phyloP scores from a whole-genome alignment of 2,888 invertebrate genomes.

The Hydrotaea diabolus region DNA sequence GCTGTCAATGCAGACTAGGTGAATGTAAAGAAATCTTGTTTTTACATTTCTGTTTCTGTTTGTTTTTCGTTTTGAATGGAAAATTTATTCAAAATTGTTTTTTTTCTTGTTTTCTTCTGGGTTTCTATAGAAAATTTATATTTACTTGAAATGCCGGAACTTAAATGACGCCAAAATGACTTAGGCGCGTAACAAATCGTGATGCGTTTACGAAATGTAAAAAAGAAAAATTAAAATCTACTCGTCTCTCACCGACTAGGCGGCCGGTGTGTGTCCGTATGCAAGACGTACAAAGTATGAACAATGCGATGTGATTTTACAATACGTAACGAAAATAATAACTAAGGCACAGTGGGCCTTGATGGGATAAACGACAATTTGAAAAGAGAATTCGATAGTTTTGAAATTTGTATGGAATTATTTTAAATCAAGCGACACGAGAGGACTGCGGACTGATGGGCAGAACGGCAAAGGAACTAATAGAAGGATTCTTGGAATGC shows the following conservation, averaged over 20 bases:
- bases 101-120: not conserved
- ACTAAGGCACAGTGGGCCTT: slow-evolving; percentile 3
- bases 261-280: not conserved
- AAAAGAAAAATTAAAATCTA: slow-evolving; percentile 18
- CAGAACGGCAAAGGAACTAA: too few species aligned
- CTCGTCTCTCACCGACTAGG: not conserved
- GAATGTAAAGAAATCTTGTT: not conserved
- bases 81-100: slow-evolving; percentile 19
- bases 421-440: too few species aligned
- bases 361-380: too few species aligned
- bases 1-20: not conserved
- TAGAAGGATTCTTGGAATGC: too few species aligned
- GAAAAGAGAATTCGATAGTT: too few species aligned
- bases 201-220: slow-evolving; percentile 66
- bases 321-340: slow-evolving; percentile 18
- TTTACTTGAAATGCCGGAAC: slow-evolving; percentile 66
- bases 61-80: not conserved
- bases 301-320: slow-evolving; percentile 11
- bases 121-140: slow-evolving; percentile 65
- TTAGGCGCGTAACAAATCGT: slow-evolving; percentile 67
- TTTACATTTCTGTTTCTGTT: too few species aligned
- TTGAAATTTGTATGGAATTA: too few species aligned
- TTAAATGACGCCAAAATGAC: slow-evolving; percentile 66
- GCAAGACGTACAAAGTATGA: not conserved
- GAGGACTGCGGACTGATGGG: too few species aligned